These are phyloP conservation scores for Meta bourneti DNA, from an alignment of 2,888 invertebrate genomes.

Conservation along the genomic window DNA sequence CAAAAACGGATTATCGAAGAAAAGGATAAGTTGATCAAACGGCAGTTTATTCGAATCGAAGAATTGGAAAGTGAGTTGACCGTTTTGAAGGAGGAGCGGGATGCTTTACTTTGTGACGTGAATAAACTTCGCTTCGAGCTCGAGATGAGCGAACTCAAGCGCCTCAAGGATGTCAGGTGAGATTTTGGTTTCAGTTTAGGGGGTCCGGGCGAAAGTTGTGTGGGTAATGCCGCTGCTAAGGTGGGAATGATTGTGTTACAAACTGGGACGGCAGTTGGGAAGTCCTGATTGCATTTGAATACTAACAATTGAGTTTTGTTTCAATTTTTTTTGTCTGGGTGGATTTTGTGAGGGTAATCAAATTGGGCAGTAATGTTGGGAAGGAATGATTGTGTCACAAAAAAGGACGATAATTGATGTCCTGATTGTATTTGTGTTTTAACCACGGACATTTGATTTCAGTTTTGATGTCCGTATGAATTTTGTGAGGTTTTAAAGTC, in stretches of 20 bases:
- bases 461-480: not conserved
- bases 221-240: not conserved
- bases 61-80: constrained; percentile 76
- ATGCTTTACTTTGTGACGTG: constrained; percentile 77
- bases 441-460: not conserved
- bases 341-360: not conserved
- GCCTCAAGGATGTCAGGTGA: constrained; percentile 77
- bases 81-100: constrained; percentile 77
- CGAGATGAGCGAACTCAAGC: constrained; percentile 78
- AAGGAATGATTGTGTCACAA: too few species aligned
- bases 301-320: not conserved
- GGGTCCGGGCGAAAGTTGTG: not conserved
- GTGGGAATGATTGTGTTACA: not conserved
- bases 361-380: too few species aligned
- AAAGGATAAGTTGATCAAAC: constrained; percentile 85
- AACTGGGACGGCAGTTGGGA: not conserved
- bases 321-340: not conserved
- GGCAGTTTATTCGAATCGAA: constrained; percentile 77
- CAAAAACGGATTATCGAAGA: constrained; percentile 93
- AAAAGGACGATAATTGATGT: too few species aligned
- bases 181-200: not conserved
- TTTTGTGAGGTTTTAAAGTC: not conserved
- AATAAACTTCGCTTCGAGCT: constrained; percentile 78
- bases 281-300: not conserved
- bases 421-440: too few species aligned